Evolutionary conservation across 2,113 vertebrate species (phyloP).

Genomic region (Tretioscincus oriximinensis): DNA sequence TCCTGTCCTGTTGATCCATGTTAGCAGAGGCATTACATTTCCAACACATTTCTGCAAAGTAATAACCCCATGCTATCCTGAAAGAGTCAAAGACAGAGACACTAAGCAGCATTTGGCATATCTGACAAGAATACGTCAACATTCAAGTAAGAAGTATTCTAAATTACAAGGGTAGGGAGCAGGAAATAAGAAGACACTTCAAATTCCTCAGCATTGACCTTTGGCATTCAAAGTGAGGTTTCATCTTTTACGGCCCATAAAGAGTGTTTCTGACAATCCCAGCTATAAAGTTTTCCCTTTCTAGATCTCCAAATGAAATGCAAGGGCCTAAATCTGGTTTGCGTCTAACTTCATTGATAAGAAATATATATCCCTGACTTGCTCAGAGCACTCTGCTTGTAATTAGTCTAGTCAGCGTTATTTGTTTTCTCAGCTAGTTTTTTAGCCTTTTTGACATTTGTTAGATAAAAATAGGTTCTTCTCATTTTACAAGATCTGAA

Average conservation of each 20-base stretch:
- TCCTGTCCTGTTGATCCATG: too few relatives aligned
- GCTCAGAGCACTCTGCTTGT: conserved; percentile 17
- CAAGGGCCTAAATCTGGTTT: background rate
- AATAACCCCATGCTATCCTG: background rate
- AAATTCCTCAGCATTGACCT: background rate
- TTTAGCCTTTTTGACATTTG: background rate
- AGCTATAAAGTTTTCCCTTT: background rate
- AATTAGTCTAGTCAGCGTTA: conserved; percentile 20
- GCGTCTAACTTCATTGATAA: conserved; percentile 28
- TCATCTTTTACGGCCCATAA: background rate
- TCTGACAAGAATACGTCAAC: background rate
- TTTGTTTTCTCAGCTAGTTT: conserved; percentile 30
- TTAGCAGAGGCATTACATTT: background rate
- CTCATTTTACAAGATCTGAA: background rate
- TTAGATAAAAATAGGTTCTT: background rate
- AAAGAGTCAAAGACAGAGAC: background rate
- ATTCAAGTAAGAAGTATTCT: background rate
- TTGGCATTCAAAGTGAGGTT: background rate
- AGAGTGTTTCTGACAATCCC: background rate
- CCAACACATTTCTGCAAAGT: background rate
- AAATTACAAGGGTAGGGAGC: background rate
- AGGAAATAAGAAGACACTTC: background rate
- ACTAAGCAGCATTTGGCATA: background rate
- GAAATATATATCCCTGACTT: fast-evolving
- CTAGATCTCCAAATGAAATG: background rate